These are phyloP conservation scores for Tridacna crocea DNA, from an alignment of 2,888 invertebrate genomes.

Conservation along the genomic window DNA sequence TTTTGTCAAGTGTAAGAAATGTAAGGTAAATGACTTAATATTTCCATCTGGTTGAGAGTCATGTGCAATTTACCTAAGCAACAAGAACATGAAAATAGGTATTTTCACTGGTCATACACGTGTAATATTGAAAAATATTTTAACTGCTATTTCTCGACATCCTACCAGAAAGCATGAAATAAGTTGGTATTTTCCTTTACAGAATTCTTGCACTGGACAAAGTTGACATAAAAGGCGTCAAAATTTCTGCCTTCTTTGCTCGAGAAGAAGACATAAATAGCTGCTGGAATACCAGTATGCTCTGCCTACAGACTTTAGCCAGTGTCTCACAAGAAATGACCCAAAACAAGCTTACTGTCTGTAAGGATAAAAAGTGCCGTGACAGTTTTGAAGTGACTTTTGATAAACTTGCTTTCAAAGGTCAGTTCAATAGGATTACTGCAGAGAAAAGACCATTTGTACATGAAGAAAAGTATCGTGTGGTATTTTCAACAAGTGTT, in stretches of 20 bases:
- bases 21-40: too few species aligned
- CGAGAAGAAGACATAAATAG: conserved; percentile 50
- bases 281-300: conserved; percentile 1
- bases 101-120: too few species aligned
- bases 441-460: conserved; percentile 39
- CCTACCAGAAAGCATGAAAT: too few species aligned
- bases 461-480: conserved; percentile 55
- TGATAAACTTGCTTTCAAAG: conserved; percentile 34
- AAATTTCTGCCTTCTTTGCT: conserved; percentile 33
- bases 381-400: conserved; percentile 37
- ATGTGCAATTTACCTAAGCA: too few species aligned
- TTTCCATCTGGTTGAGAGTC: too few species aligned
- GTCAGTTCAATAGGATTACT: conserved; percentile 14
- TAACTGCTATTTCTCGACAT: too few species aligned
- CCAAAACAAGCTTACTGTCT: not conserved
- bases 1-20: too few species aligned
- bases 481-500: conserved; percentile 42
- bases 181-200: conserved; percentile 1
- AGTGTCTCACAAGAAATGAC: not conserved
- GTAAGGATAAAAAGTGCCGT: conserved; percentile 12
- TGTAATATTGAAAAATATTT: too few species aligned
- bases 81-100: too few species aligned
- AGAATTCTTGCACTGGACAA: conserved; percentile 46
- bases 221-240: not conserved
- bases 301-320: not conserved